Evolutionary conservation across 2,888 invertebrate genomes (phyloP).

Genomic region (Eupsilia transversa): DNA sequence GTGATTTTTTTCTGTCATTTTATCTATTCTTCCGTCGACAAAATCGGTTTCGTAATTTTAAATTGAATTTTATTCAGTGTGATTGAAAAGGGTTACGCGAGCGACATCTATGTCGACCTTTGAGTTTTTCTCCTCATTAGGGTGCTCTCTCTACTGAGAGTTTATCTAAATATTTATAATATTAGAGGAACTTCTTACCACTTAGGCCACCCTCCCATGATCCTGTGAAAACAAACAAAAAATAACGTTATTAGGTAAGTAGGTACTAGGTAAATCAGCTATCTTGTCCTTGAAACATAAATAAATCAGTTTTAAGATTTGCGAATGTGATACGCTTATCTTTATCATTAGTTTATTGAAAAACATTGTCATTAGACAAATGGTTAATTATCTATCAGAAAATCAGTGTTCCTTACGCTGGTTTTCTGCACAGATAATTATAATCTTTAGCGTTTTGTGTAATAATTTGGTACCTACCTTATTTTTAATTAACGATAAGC

Average conservation of each 20-base stretch:
- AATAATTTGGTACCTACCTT: not conserved
- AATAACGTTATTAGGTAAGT: not conserved
- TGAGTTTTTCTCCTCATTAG: too few relatives aligned
- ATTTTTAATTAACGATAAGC: not conserved
- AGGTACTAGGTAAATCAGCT: not conserved
- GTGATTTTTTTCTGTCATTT: too few relatives aligned
- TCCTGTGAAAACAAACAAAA: constrained; percentile 32
- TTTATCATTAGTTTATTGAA: constrained; percentile 16
- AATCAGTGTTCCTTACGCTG: not conserved
- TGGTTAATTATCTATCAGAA: not conserved
- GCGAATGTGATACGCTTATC: constrained; percentile 3
- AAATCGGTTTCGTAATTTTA: too few relatives aligned
- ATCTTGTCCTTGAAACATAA: constrained; percentile 6
- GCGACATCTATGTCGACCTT: too few relatives aligned
- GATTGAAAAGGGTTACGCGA: too few relatives aligned
- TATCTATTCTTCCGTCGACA: too few relatives aligned
- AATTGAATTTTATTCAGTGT: too few relatives aligned
- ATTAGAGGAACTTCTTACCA: constrained; percentile 17
- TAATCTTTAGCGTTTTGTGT: not conserved
- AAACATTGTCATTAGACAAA: constrained; percentile 5
- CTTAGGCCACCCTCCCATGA: constrained; percentile 33
- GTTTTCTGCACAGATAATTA: not conserved
- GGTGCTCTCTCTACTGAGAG: not conserved
- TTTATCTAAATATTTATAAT: not conserved
- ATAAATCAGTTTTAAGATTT: not conserved